A percentile compares a stretch with the other conserved stretches of the same genome.
phyloP scores from a whole-genome alignment of 2,888 invertebrate genomes.

The Nemotelus pantherinus region DNA sequence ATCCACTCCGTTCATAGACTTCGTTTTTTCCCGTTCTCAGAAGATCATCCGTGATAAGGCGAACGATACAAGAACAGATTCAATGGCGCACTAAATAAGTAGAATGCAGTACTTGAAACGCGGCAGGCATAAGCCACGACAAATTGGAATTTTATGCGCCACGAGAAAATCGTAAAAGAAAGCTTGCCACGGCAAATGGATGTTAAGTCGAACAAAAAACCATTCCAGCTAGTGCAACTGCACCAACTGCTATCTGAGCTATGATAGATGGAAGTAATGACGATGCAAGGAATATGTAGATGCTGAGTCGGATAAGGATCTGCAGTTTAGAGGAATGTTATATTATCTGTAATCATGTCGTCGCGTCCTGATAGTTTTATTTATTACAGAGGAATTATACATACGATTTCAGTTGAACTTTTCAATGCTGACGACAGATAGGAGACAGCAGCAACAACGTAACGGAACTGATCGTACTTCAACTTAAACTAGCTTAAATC shows the following conservation, averaged over 20 bases:
- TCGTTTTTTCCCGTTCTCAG: constrained; percentile 16
- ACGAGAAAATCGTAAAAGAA: constrained; percentile 12
- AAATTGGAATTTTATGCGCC: constrained; percentile 39
- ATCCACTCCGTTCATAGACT: constrained; percentile 27
- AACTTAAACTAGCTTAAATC: no score
- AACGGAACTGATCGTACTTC: no score
- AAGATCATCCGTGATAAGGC: constrained; percentile 31
- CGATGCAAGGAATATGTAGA: constrained; percentile 26
- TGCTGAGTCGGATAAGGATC: constrained; percentile 13
- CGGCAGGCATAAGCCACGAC: constrained; percentile 42
- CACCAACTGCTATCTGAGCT: neutral
- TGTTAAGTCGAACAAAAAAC: constrained; percentile 4
- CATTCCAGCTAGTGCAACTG: neutral
- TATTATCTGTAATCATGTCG: constrained; percentile 20
- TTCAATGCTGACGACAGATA: no score
- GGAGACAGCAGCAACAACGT: no score
- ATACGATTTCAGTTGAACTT: no score
- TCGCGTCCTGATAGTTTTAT: neutral
- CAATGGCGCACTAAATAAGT: constrained; percentile 38
- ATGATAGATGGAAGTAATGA: constrained; percentile 16
- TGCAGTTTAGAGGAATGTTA: neutral
- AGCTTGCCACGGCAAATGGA: neutral
- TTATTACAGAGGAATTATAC: no score
- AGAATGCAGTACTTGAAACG: constrained; percentile 6
- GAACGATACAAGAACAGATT: constrained; percentile 34